Conservation (phyloP, 2,888 invertebrate species). For the Dynastes maya region DNA sequence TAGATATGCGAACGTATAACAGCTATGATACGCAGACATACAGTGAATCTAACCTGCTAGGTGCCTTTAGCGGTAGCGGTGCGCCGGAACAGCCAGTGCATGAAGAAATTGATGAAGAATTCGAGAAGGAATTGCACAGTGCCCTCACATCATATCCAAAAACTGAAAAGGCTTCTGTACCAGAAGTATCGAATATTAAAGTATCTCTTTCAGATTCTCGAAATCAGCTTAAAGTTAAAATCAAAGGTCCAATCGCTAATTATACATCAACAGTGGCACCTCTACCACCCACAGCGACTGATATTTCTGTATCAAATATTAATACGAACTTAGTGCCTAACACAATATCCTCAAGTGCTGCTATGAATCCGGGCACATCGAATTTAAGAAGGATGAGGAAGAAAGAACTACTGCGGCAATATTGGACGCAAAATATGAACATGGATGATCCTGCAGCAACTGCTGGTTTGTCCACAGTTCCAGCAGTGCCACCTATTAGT, state of each 20-base stretch:
- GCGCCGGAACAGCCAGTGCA: constrained; percentile 80
- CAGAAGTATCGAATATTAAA: constrained; percentile 75
- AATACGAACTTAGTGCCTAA: constrained; percentile 71
- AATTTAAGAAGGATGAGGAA: constrained; percentile 90
- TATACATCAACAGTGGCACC: constrained; percentile 77
- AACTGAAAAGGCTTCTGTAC: constrained; percentile 69
- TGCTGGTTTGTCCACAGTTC: constrained; percentile 74
- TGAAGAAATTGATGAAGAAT: constrained; percentile 83
- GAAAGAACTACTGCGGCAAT: constrained; percentile 88
- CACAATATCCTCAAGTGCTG: constrained; percentile 61
- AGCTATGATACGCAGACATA: constrained; percentile 75
- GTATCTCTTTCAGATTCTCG: constrained; percentile 86
- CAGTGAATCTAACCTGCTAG: constrained; percentile 78
- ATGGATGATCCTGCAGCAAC: constrained; percentile 81
- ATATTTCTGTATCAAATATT: constrained; percentile 69
- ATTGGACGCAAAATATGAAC: constrained; percentile 88
- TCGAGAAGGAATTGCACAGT: constrained; percentile 83
- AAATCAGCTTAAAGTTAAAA: constrained; percentile 91
- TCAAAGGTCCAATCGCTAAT: constrained; percentile 90
- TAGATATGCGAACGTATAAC: constrained; percentile 91
- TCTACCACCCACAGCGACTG: constrained; percentile 74
- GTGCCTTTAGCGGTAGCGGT: constrained; percentile 77
- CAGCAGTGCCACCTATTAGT: constrained; percentile 74
- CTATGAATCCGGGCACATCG: constrained; percentile 76
- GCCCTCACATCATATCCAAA: constrained; percentile 75